Conservation (phyloP, 1,140 invertebrate genomes). For the Trichomalopsis sarcophagae region DNA sequence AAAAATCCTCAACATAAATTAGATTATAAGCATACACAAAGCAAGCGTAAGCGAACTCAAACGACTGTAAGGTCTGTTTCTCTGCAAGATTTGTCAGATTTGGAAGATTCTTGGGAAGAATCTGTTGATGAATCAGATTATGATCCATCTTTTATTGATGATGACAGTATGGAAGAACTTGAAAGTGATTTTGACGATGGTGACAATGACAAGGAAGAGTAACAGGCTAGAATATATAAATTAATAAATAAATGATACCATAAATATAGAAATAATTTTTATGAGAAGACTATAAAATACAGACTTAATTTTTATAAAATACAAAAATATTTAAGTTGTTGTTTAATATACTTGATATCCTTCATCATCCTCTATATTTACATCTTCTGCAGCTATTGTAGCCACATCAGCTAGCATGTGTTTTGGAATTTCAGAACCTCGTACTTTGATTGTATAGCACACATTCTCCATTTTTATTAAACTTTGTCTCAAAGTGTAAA, state of each 20-base stretch:
- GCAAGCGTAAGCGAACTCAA: conserved; percentile 35
- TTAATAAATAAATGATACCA: neutral
- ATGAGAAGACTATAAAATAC: conserved; percentile 17
- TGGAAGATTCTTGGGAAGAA: conserved; percentile 65
- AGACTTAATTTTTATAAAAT: conserved; percentile 36
- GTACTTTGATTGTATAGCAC: conserved; percentile 88
- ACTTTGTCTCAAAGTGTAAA: conserved; percentile 82
- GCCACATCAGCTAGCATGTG: conserved; percentile 80
- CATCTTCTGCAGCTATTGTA: conserved; percentile 64
- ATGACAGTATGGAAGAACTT: conserved; percentile 55
- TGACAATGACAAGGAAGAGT: neutral
- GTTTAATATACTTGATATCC: conserved; percentile 67
- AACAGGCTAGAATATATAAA: neutral
- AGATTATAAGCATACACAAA: conserved; percentile 72
- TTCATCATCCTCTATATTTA: conserved; percentile 73
- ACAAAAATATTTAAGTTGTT: conserved; percentile 37
- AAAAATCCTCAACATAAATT: conserved; percentile 73
- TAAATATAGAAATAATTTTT: neutral
- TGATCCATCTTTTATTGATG: conserved; percentile 50
- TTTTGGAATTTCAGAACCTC: conserved; percentile 86
- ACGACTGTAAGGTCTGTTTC: conserved; percentile 11
- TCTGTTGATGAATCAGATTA: conserved; percentile 66
- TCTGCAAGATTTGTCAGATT: conserved; percentile 46
- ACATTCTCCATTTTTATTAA: conserved; percentile 89
- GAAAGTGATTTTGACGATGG: conserved; percentile 39